Evolutionary conservation across 2,797 vertebrate species (phyloP).

Genomic region (Mormyrus hasselquistii): DNA sequence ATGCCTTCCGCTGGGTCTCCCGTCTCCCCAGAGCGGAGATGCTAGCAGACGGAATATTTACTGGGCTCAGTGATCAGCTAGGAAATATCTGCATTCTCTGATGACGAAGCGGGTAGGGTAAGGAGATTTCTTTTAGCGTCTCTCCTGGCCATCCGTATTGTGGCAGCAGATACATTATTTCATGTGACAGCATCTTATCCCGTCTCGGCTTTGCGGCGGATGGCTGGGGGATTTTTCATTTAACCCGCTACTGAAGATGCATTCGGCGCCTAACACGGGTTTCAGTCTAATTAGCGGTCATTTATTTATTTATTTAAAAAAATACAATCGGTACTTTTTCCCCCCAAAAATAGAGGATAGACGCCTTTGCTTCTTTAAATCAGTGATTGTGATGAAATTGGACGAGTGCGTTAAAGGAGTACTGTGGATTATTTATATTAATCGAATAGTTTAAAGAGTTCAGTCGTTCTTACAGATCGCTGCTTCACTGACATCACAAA

Average conservation of each 20-base stretch:
- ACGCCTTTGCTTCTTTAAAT: background rate
- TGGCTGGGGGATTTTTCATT: background rate
- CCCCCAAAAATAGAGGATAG: background rate
- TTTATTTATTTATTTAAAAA: background rate
- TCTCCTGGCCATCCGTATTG: slow-evolving; percentile 39
- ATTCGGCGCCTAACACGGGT: background rate
- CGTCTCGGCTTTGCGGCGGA: background rate
- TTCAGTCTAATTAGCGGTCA: background rate
- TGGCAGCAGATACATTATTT: slow-evolving; percentile 2
- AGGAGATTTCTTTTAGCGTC: slow-evolving; percentile 69
- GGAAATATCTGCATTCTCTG: slow-evolving; percentile 89
- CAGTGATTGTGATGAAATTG: slow-evolving; percentile 40
- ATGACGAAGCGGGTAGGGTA: slow-evolving; percentile 90
- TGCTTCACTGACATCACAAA: background rate
- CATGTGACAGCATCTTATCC: background rate
- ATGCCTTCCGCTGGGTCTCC: slow-evolving; percentile 52
- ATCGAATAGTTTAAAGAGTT: slow-evolving; percentile 28
- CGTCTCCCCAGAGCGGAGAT: slow-evolving; percentile 72
- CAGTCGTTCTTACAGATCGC: background rate
- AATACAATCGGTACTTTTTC: background rate
- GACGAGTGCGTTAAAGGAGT: slow-evolving; percentile 21
- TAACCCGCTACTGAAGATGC: background rate
- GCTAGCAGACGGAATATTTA: slow-evolving; percentile 88
- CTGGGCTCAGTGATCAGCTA: slow-evolving; percentile 87
- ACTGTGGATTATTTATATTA: slow-evolving; percentile 61